Conservation (phyloP, 2,797 vertebrate genomes). For the Coregonus ussuriensis region DNA sequence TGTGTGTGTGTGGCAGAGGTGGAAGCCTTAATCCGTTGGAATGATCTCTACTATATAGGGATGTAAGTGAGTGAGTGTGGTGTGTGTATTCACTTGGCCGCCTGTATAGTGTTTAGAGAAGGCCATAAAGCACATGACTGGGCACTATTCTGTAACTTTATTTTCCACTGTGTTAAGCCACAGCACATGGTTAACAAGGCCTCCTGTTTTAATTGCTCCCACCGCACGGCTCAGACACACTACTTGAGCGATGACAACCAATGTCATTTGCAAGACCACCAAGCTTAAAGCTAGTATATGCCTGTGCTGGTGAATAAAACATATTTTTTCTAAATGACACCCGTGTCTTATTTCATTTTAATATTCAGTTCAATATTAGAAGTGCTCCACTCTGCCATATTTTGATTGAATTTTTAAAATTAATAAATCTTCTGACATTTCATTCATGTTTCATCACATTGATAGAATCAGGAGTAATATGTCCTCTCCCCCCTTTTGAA, state of each 20-base stretch:
- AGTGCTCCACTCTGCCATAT: slow-evolving; percentile 32
- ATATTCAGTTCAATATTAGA: slow-evolving; percentile 34
- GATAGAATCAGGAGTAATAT: slow-evolving; percentile 36
- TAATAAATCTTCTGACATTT: slow-evolving; percentile 60
- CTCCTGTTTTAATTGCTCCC: slow-evolving; percentile 76
- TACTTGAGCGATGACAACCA: slow-evolving; percentile 65
- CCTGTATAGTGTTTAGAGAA: slow-evolving; percentile 15
- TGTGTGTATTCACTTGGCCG: slow-evolving; percentile 5
- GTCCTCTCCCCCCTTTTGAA: slow-evolving; percentile 42
- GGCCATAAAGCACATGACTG: slow-evolving; percentile 30
- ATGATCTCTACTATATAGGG: neutral
- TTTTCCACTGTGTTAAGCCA: slow-evolving; percentile 54
- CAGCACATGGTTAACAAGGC: slow-evolving; percentile 63
- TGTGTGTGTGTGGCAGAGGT: neutral
- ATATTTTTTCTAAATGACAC: no score
- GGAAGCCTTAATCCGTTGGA: neutral
- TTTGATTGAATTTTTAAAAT: slow-evolving; percentile 57
- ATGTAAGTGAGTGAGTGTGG: neutral
- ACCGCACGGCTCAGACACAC: slow-evolving; percentile 65
- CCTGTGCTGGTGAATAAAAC: neutral
- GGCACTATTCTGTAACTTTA: slow-evolving; percentile 29
- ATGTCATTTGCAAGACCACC: slow-evolving; percentile 61
- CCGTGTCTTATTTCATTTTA: slow-evolving; percentile 10
- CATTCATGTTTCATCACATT: slow-evolving; percentile 37
- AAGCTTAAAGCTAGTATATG: slow-evolving; percentile 2